A percentile compares a stretch with the other conserved stretches of the same genome.
These are phyloP conservation scores for Suillia variegata DNA, from an alignment of 2,888 invertebrate species.

Conservation along the genomic window DNA sequence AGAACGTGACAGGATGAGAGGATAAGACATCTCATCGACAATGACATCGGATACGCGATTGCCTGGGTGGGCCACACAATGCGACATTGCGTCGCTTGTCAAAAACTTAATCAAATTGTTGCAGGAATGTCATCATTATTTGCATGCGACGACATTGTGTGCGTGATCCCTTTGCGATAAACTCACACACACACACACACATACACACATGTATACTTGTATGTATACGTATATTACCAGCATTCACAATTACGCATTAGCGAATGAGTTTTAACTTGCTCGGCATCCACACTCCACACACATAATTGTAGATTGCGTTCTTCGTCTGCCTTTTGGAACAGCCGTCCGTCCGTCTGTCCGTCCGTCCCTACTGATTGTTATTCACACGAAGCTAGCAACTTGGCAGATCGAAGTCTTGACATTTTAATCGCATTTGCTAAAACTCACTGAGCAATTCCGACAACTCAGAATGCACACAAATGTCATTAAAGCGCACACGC, in stretches of 20 bases:
- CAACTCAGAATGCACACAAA: slow-evolving; percentile 32
- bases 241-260: no score
- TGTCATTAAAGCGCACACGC: slow-evolving; percentile 54
- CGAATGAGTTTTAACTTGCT: no score
- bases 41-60: slow-evolving; percentile 47
- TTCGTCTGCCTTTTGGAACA: not conserved
- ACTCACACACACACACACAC: not conserved
- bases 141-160: slow-evolving; percentile 21
- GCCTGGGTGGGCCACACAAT: slow-evolving; percentile 51
- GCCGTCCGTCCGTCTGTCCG: no score
- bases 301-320: no score
- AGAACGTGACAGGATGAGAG: slow-evolving; percentile 44
- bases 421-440: slow-evolving; percentile 60
- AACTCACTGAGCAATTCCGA: slow-evolving; percentile 58
- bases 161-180: not conserved
- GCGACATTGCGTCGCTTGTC: slow-evolving; percentile 55
- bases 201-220: not conserved
- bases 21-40: slow-evolving; percentile 17
- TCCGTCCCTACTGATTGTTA: no score
- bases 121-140: slow-evolving; percentile 56
- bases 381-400: slow-evolving; percentile 38
- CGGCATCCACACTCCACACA: not conserved
- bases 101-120: slow-evolving; percentile 57
- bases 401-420: slow-evolving; percentile 50
- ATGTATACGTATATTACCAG: no score